Base-by-base conservation (phyloP, 2,888 invertebrate genomes). In the Choreutis nemorana region DNA sequence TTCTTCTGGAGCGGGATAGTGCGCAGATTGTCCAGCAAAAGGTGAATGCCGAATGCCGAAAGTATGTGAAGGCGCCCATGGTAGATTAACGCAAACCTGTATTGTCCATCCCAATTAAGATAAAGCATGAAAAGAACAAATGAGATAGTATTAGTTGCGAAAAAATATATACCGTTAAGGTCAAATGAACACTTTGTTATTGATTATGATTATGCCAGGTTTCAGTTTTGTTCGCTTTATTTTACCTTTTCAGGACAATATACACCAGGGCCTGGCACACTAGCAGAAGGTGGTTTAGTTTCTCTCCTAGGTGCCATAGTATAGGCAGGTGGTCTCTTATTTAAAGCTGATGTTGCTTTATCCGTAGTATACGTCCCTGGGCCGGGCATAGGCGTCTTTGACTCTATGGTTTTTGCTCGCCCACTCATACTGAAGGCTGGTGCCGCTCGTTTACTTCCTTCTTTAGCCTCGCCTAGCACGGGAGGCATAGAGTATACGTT, bases 391-490 rank as follows among this genome's bases (percentile, higher is more conserved):
- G 67, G 61, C 2, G 48, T 50, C 39, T 68, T 73, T 6, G 53
- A 43, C 28, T 67, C 75, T 4, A 45, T 34, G 9, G 81, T 78
- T 58, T 89, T 91, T 40, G 88, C 89, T 37, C 95, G 83, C 4
- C 94, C 91, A 4, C 90, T 86, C 45, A 97, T 89, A 30, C 94
- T 91, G 63, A 88, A 97, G 5, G 94, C 87, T 2, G 97, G 96
- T 2, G 95, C 87, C 25, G 90, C 87, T 58, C 84, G 63, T 63
- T 83, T 55, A 60, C 79, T 47, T 48, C 82, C 78, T 36, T 79
- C 78, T 32, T 71, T 68, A 11, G 78, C 73, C 45, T 55, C 87
- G 62, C 58, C 87, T 50, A 93, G 82, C 31, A 87, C 87, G 29
- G 91, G 86, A 35, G 91, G 91, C 65, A 94, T 90, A 52, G 87